These are phyloP conservation scores for Eupeodes latifasciatus DNA, from an alignment of 2,888 invertebrate genomes.

Conservation along the genomic window DNA sequence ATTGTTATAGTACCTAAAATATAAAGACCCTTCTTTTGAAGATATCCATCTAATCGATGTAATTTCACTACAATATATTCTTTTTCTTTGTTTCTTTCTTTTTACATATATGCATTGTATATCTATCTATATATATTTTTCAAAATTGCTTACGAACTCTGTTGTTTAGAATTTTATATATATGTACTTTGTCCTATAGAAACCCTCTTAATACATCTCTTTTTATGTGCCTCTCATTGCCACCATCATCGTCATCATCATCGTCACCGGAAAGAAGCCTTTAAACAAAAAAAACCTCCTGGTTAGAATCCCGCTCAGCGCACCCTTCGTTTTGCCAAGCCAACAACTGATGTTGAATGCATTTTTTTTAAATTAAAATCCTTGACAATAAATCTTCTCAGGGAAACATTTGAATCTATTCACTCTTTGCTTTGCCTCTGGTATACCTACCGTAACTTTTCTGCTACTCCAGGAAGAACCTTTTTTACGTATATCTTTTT, in stretches of 20 bases:
- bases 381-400: slow-evolving; percentile 72
- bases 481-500: slow-evolving; percentile 55
- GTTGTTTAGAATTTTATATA: slow-evolving; percentile 40
- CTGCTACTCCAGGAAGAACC: slow-evolving; percentile 13
- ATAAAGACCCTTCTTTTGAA: slow-evolving; percentile 47
- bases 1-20: slow-evolving; percentile 44
- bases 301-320: background rate
- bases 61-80: slow-evolving; percentile 48
- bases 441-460: background rate
- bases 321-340: slow-evolving; percentile 27
- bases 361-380: slow-evolving; percentile 76
- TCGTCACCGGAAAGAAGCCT: slow-evolving; percentile 43
- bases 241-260: slow-evolving; percentile 66
- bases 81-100: background rate
- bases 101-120: background rate
- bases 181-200: too few species aligned
- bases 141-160: background rate
- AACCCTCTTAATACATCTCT: background rate
- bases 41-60: slow-evolving; percentile 73
- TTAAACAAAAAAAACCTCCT: slow-evolving; percentile 46
- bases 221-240: slow-evolving; percentile 55
- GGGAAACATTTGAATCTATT: slow-evolving; percentile 67
- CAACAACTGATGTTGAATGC: slow-evolving; percentile 63
- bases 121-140: background rate
- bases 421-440: slow-evolving; percentile 44